These are phyloP conservation scores for Xylocampa areola DNA, from an alignment of 2,888 invertebrate species.

Conservation along the genomic window DNA sequence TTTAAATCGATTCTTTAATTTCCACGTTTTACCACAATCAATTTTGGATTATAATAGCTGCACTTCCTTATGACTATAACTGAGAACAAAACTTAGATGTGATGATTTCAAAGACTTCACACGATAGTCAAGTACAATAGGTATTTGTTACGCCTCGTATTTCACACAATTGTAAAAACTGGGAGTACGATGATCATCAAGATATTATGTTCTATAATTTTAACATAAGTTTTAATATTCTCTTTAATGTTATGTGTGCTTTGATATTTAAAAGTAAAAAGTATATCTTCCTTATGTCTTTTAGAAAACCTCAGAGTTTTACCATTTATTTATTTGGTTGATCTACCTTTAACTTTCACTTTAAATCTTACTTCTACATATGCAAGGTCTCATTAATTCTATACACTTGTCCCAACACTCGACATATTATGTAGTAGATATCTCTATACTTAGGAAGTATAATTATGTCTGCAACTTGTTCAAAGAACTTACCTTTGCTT, in stretches of 20 bases:
- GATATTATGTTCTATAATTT: slow-evolving; percentile 50
- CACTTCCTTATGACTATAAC: slow-evolving; percentile 61
- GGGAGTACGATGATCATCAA: slow-evolving; percentile 53
- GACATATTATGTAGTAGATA: neutral
- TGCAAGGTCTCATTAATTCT: slow-evolving; percentile 12
- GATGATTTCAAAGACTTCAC: slow-evolving; percentile 64
- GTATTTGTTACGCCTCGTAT: slow-evolving; percentile 59
- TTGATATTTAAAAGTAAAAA: slow-evolving; percentile 16
- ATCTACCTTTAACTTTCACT: neutral
- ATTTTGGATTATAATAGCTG: slow-evolving; percentile 44
- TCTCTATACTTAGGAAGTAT: slow-evolving; percentile 13
- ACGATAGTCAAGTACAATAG: slow-evolving; percentile 65
- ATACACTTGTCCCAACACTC: neutral
- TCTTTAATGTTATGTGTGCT: slow-evolving; percentile 22
- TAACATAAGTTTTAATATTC: slow-evolving; percentile 36
- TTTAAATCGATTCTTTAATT: slow-evolving; percentile 53
- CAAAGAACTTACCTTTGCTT: neutral
- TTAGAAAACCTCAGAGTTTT: too few relatives aligned
- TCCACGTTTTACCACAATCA: slow-evolving; percentile 53
- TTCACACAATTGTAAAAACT: slow-evolving; percentile 70
- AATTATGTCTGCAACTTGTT: neutral
- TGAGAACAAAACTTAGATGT: slow-evolving; percentile 56
- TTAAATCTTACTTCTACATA: slow-evolving; percentile 12
- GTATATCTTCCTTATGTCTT: too few relatives aligned
- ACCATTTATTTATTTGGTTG: neutral